Percentiles rank a stretch among this genome's conserved stretches.
Conservation (phyloP, 1,140 invertebrate species). For the Solenopsis fugax region DNA sequence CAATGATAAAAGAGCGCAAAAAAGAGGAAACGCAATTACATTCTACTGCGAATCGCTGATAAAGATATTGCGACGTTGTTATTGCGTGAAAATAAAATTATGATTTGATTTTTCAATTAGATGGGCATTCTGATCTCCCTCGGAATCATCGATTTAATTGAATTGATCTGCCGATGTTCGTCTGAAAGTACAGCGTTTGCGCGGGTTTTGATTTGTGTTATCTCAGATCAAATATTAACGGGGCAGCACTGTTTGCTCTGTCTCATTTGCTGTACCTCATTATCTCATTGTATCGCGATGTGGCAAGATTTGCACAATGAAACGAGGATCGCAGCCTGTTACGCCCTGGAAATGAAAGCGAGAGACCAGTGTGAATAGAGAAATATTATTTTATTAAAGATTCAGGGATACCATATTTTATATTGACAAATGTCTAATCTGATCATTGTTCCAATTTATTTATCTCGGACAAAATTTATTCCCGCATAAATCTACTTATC, state of each 20-base stretch:
- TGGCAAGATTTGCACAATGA: constrained; percentile 31
- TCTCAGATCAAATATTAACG: constrained; percentile 49
- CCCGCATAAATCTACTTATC: neutral
- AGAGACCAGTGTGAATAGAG: neutral
- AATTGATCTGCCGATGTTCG: neutral
- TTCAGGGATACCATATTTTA: neutral
- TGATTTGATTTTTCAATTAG: constrained; percentile 22
- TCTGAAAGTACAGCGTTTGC: neutral
- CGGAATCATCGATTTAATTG: constrained; percentile 25
- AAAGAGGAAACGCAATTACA: neutral
- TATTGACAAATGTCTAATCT: neutral
- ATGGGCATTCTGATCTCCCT: neutral
- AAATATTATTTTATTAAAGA: neutral
- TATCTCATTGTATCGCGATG: constrained; percentile 27
- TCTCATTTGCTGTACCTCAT: constrained; percentile 35
- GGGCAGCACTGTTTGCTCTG: constrained; percentile 23
- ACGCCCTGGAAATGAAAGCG: neutral
- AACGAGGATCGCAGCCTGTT: neutral
- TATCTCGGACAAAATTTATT: neutral
- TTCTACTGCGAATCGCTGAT: neutral
- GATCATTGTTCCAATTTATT: neutral
- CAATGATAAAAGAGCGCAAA: neutral
- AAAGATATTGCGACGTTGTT: neutral
- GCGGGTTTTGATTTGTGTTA: constrained; percentile 29
- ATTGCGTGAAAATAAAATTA: neutral